These are phyloP conservation scores for Argyrosomus japonicus DNA, from an alignment of 2,113 vertebrate genomes.

Conservation along the genomic window DNA sequence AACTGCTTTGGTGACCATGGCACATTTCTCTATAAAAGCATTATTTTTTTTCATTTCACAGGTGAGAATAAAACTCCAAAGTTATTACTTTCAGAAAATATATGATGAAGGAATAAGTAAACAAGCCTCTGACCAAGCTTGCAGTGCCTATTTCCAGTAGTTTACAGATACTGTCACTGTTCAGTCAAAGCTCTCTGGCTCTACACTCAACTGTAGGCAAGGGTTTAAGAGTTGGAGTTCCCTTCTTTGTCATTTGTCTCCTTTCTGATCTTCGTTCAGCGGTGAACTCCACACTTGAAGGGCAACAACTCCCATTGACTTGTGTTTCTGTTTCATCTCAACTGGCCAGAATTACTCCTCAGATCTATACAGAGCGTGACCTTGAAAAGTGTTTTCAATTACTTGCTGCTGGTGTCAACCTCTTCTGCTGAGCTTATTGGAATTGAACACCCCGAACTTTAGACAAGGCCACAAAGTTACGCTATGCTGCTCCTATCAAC, in stretches of 20 bases:
- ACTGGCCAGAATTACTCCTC: constrained; percentile 64
- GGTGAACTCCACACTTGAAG: constrained; percentile 45
- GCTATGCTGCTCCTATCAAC: constrained; percentile 14
- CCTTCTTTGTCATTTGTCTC: constrained; percentile 42
- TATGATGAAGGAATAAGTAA: neutral
- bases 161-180: neutral
- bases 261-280: constrained; percentile 51
- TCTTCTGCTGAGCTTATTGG: constrained; percentile 62
- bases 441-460: constrained; percentile 68
- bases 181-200: neutral
- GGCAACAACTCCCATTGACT: constrained; percentile 59
- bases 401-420: constrained; percentile 59
- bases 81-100: neutral
- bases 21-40: neutral
- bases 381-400: constrained; percentile 77
- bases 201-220: neutral
- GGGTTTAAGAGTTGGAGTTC: constrained; percentile 22
- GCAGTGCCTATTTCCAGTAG: neutral
- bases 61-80: neutral
- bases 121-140: neutral
- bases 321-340: constrained; percentile 58
- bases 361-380: constrained; percentile 68
- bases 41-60: neutral
- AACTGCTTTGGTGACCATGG: too few relatives aligned
- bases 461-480: constrained; percentile 53